A percentile compares a stretch with the other conserved stretches of the same genome.
These are phyloP conservation scores for Anticlea derivata DNA, from an alignment of 2,888 invertebrate species.

Conservation along the genomic window DNA sequence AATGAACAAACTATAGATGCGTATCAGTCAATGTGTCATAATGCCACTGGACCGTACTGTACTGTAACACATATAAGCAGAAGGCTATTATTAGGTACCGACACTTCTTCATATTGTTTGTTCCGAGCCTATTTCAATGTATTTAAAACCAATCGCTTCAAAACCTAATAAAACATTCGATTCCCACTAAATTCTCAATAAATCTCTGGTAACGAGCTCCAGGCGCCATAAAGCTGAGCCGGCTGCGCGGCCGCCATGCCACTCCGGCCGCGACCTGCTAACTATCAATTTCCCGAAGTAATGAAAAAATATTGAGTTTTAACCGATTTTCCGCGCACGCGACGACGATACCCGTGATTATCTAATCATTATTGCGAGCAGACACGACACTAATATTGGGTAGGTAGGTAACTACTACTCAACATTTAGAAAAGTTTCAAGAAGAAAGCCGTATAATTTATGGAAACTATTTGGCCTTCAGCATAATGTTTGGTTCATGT, in stretches of 20 bases:
- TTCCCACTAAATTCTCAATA: conserved; percentile 6
- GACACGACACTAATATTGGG: conserved; percentile 18
- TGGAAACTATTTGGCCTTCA: too few species aligned
- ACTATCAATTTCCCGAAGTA: conserved; percentile 28
- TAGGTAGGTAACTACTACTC: neutral
- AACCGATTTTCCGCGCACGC: conserved; percentile 21
- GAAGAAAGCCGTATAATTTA: too few species aligned
- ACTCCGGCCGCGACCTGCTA: conserved; percentile 1
- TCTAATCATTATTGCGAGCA: conserved; percentile 21
- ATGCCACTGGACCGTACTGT: too few species aligned
- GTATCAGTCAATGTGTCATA: too few species aligned
- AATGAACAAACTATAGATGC: too few species aligned
- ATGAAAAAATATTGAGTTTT: conserved; percentile 26
- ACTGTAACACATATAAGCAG: too few species aligned
- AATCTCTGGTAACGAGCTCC: neutral
- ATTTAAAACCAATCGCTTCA: conserved; percentile 3
- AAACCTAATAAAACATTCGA: conserved; percentile 4
- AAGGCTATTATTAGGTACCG: too few species aligned
- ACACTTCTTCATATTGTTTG: too few species aligned
- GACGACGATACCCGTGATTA: conserved; percentile 16
- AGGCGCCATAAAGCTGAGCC: neutral
- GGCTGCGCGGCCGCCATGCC: neutral
- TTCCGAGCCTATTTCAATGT: neutral
- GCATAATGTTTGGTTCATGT: too few species aligned
- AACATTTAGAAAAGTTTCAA: neutral